A percentile compares a stretch with the other conserved stretches of the same genome.
These are phyloP conservation scores for Crotalus adamanteus DNA, from an alignment of 2,797 vertebrate species.

Conservation along the genomic window DNA sequence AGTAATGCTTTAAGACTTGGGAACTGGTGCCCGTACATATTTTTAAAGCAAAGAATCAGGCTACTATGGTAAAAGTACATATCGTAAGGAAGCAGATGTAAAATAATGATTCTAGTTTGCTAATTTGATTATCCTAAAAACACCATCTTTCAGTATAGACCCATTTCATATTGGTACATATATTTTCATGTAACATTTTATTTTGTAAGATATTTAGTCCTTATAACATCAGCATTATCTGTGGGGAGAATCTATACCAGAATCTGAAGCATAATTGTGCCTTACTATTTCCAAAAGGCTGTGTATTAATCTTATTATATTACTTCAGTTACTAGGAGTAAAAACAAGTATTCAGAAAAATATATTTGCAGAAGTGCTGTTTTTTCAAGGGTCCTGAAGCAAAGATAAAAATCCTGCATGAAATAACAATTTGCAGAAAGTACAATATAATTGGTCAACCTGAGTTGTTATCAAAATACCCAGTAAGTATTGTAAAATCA, in stretches of 20 bases:
- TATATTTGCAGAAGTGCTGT: background rate
- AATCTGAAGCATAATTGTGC: background rate
- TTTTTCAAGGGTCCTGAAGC: background rate
- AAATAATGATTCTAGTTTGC: background rate
- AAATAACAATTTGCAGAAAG: conserved; percentile 27
- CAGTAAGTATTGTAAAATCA: background rate
- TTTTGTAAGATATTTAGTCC: background rate
- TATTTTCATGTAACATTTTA: background rate
- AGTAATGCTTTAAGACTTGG: background rate
- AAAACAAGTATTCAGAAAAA: background rate
- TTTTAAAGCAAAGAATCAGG: background rate
- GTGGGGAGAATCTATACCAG: background rate
- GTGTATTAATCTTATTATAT: background rate
- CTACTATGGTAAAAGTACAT: background rate
- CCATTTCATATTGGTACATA: background rate
- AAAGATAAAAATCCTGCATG: background rate
- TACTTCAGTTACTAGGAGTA: background rate
- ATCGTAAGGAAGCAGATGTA: background rate
- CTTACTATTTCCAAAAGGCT: background rate
- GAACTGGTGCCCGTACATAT: background rate
- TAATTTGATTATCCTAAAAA: background rate
- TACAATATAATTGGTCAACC: background rate
- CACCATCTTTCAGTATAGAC: background rate
- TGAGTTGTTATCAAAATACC: background rate
- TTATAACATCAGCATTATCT: background rate